phyloP scores from a whole-genome alignment of 2,113 vertebrate genomes.

The Phycodurus eques region DNA sequence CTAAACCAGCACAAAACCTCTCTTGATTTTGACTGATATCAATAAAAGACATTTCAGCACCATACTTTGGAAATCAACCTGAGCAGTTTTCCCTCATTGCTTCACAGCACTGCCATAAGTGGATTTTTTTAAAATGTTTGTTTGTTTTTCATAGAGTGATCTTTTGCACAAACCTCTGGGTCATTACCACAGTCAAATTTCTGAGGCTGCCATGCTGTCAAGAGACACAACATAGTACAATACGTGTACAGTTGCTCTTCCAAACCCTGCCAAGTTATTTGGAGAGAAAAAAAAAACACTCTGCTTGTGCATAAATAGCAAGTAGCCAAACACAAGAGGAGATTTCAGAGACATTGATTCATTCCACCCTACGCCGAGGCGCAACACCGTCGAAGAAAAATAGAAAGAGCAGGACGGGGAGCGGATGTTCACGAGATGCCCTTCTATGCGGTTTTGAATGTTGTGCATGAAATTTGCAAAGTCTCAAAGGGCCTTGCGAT shows the following conservation, averaged over 20 bases:
- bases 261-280: conserved; percentile 20
- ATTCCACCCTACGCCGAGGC: conserved; percentile 23
- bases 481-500: conserved; percentile 45
- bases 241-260: conserved; percentile 16
- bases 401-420: conserved; percentile 2
- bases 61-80: neutral
- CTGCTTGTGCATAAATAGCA: conserved; percentile 32
- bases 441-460: conserved; percentile 44
- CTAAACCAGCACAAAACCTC: neutral
- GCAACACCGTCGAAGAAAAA: conserved; percentile 30
- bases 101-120: neutral
- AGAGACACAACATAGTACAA: conserved; percentile 22
- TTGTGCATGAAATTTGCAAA: conserved; percentile 46
- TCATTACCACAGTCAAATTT: conserved; percentile 29
- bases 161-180: neutral
- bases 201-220: conserved; percentile 32
- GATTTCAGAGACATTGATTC: conserved; percentile 26
- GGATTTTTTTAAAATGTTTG: neutral
- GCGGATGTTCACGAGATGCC: conserved; percentile 16
- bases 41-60: neutral
- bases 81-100: neutral
- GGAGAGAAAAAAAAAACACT: conserved; percentile 27
- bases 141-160: neutral
- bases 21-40: neutral
- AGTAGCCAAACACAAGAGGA: conserved; percentile 22